Conservation (phyloP, 1,140 invertebrate genomes). For the Physella acuta region DNA sequence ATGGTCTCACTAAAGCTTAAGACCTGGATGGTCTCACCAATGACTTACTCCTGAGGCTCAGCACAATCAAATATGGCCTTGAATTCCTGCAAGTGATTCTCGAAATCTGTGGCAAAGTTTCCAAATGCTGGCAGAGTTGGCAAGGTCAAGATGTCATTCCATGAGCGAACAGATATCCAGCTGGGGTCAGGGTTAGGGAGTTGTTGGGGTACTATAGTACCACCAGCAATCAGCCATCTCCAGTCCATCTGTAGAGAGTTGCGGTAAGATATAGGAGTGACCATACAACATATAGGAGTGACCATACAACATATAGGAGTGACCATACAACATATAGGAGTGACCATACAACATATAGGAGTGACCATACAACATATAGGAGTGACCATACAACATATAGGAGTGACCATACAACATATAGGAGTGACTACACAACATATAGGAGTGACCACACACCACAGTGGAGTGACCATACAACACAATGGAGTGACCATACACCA, state of each 20-base stretch:
- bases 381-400: too few species aligned
- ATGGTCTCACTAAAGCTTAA: neutral
- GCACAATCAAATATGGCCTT: slow-evolving; percentile 59
- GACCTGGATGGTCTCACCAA: neutral
- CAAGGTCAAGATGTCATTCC: slow-evolving; percentile 60
- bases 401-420: too few species aligned
- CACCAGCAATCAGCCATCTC: slow-evolving; percentile 59
- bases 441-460: too few species aligned
- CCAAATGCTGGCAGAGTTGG: slow-evolving; percentile 51
- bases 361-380: too few species aligned
- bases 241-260: slow-evolving; percentile 53
- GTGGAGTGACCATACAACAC: too few species aligned
- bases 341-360: too few species aligned
- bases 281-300: neutral
- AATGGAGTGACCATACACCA: too few species aligned
- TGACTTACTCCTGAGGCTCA: slow-evolving; percentile 57
- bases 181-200: slow-evolving; percentile 64
- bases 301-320: too few species aligned
- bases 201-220: slow-evolving; percentile 47
- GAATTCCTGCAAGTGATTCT: slow-evolving; percentile 49
- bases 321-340: too few species aligned
- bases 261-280: neutral
- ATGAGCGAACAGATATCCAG: slow-evolving; percentile 58
- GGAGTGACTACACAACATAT: too few species aligned
- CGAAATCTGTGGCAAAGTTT: slow-evolving; percentile 53